These are phyloP conservation scores for Agonopterix alstromeriana DNA, from an alignment of 2,888 invertebrate species.

Conservation along the genomic window DNA sequence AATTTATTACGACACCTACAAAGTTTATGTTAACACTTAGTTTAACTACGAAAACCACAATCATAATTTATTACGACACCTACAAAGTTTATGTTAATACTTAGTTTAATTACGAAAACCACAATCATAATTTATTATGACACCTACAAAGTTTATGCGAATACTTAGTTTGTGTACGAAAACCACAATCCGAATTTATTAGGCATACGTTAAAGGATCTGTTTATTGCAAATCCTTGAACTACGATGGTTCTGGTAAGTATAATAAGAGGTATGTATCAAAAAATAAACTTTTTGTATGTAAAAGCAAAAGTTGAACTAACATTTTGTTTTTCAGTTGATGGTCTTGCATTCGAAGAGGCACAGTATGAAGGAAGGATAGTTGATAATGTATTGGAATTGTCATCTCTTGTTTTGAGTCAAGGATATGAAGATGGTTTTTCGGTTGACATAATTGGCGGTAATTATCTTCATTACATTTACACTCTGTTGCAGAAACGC, in stretches of 20 bases:
- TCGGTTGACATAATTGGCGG: slow-evolving; percentile 26
- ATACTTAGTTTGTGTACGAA: too few relatives aligned
- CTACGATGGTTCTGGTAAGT: too few relatives aligned
- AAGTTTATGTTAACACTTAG: too few relatives aligned
- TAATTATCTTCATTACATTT: slow-evolving; percentile 12
- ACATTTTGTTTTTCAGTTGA: slow-evolving; percentile 28
- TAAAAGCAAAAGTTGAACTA: neutral
- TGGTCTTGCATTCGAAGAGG: slow-evolving; percentile 35
- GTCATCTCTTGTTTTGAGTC: slow-evolving; percentile 28
- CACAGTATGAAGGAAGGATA: slow-evolving; percentile 39
- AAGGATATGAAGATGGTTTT: slow-evolving; percentile 34
- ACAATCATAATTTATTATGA: neutral
- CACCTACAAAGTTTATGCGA: too few relatives aligned
- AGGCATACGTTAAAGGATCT: too few relatives aligned
- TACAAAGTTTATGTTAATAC: too few relatives aligned
- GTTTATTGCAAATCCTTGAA: too few relatives aligned
- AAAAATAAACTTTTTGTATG: too few relatives aligned
- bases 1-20: too few relatives aligned
- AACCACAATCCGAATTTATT: too few relatives aligned
- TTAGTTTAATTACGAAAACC: neutral
- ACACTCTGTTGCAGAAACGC: too few relatives aligned
- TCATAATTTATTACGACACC: neutral
- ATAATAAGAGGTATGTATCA: too few relatives aligned
- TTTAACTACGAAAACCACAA: slow-evolving; percentile 2
- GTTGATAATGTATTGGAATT: slow-evolving; percentile 30